phyloP scores from a whole-genome alignment of 92 coral and sea anemone species.

The Galaxea fascicularis region DNA sequence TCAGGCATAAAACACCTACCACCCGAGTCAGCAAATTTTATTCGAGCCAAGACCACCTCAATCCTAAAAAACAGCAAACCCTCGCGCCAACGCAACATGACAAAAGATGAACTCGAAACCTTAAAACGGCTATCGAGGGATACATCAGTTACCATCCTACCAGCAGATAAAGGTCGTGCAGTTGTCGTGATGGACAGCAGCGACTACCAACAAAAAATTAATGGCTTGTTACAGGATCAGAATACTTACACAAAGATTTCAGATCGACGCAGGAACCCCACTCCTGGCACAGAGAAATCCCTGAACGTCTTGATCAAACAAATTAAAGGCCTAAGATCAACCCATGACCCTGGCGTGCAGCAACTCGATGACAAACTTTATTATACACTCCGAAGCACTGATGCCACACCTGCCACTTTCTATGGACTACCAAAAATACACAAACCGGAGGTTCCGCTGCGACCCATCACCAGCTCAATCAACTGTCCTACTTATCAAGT shows the following conservation, averaged over 20 bases:
- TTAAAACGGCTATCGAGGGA: neutral
- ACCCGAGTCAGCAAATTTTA: neutral
- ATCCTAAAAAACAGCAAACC: neutral
- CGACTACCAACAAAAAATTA: constrained; percentile 33
- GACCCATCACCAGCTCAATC: too few relatives aligned
- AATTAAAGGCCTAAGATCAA: constrained; percentile 13
- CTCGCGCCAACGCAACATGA: neutral
- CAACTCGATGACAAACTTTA: too few relatives aligned
- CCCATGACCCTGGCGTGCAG: too few relatives aligned
- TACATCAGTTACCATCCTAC: neutral
- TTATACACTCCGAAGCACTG: too few relatives aligned
- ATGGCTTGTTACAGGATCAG: constrained; percentile 41
- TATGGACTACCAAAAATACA: neutral
- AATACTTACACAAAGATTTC: constrained; percentile 33
- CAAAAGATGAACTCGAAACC: neutral
- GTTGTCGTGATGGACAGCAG: constrained; percentile 46
- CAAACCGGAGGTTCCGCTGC: neutral
- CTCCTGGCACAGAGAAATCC: neutral
- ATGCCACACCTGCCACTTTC: neutral
- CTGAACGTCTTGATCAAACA: constrained; percentile 9
- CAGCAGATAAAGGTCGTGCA: neutral
- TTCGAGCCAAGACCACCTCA: neutral
- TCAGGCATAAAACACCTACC: neutral
- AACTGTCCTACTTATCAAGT: too few relatives aligned
- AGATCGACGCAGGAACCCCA: constrained; percentile 43